These are phyloP conservation scores for Carassius carassius DNA, from an alignment of 2,113 vertebrate genomes.

Conservation along the genomic window DNA sequence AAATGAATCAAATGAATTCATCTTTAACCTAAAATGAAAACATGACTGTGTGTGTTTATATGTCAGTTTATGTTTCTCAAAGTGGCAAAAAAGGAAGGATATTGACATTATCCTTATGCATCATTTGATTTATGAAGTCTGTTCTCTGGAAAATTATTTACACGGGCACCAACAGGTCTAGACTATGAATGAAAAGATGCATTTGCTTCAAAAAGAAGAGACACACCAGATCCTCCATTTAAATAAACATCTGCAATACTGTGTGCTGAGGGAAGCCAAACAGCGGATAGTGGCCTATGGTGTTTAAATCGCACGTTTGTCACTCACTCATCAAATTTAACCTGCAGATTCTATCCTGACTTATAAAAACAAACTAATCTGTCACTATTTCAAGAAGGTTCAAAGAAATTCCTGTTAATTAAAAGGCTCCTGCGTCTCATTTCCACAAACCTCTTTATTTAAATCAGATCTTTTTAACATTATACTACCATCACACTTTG, in stretches of 20 bases:
- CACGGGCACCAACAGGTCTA: slow-evolving; percentile 67
- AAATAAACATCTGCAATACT: slow-evolving; percentile 48
- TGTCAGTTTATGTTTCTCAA: slow-evolving; percentile 56
- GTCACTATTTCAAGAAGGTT: slow-evolving; percentile 60
- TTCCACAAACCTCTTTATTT: slow-evolving; percentile 50
- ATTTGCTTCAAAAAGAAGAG: slow-evolving; percentile 29
- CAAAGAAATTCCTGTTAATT: slow-evolving; percentile 75
- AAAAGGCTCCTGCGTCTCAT: slow-evolving; percentile 52
- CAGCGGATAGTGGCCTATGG: slow-evolving; percentile 29
- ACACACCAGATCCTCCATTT: slow-evolving; percentile 33
- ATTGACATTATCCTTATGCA: slow-evolving; percentile 48
- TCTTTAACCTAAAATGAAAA: slow-evolving; percentile 72
- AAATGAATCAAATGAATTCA: slow-evolving; percentile 71
- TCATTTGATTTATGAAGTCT: slow-evolving; percentile 53
- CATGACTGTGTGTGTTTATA: slow-evolving; percentile 49
- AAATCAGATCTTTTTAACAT: slow-evolving; percentile 60
- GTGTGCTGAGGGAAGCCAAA: slow-evolving; percentile 31
- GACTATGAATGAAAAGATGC: slow-evolving; percentile 42
- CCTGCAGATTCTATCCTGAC: slow-evolving; percentile 54
- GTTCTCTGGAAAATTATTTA: slow-evolving; percentile 64
- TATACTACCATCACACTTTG: slow-evolving; percentile 40
- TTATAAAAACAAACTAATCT: slow-evolving; percentile 62
- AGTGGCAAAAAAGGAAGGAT: slow-evolving; percentile 54
- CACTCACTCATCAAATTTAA: slow-evolving; percentile 36
- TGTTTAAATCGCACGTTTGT: slow-evolving; percentile 52